phyloP scores from a whole-genome alignment of 2,797 vertebrate genomes.

The Pampus argenteus region DNA sequence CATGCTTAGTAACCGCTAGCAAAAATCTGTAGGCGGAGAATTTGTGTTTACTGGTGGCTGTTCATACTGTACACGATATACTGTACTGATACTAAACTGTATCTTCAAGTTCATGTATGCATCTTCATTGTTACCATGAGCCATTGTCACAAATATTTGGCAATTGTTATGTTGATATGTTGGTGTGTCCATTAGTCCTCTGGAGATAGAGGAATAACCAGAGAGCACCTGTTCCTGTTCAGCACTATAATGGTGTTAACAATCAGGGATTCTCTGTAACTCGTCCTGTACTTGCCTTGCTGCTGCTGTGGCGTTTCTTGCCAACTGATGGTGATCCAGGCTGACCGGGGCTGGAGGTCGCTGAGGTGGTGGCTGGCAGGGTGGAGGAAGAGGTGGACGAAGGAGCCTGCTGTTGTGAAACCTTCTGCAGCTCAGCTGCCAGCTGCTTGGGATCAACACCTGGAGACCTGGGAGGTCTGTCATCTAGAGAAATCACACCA shows the following conservation, averaged over 20 bases:
- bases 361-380: constrained; percentile 88
- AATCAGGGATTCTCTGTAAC: not conserved
- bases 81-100: constrained; percentile 29
- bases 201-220: not conserved
- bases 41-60: constrained; percentile 42
- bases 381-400: constrained; percentile 67
- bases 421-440: constrained; percentile 96
- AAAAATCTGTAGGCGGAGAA: constrained; percentile 31
- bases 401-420: constrained; percentile 93
- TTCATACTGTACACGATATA: constrained; percentile 21
- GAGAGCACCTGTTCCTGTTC: not conserved
- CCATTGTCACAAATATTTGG: not conserved
- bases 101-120: not conserved
- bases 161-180: not conserved
- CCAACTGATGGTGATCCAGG: constrained; percentile 95
- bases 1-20: constrained; percentile 23
- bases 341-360: constrained; percentile 94
- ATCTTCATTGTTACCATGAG: not conserved
- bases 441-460: constrained; percentile 97
- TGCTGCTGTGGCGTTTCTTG: constrained; percentile 96
- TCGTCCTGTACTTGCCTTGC: constrained; percentile 66
- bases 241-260: not conserved
- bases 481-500: constrained; percentile 80
- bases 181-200: not conserved
- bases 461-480: constrained; percentile 93